Base-by-base conservation (phyloP, 2,888 invertebrate species). In the Pemphredon lugubris region DNA sequence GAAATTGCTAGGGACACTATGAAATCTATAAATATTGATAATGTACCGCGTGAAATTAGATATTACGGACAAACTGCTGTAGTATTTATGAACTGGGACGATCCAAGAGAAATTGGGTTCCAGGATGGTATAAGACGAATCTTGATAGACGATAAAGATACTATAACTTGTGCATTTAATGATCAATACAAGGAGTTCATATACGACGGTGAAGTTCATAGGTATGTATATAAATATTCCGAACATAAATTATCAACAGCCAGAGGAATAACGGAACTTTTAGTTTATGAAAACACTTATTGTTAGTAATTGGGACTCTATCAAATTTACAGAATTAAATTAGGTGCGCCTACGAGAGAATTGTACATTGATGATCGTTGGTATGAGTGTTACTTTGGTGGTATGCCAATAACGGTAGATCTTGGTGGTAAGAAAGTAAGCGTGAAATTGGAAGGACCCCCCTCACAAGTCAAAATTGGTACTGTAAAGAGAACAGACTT, bases 391-490 rank as follows among this genome's bases (percentile, higher is more conserved):
- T 96, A 95, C 89, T 99, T 99, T 88, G 97, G 96, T 30, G 97
- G 97, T 0, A 94, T 96, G 45, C 94, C 96, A 0, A 93, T 97
- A 48, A 93, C 93, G 0, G 94, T 98, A 7, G 94, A 95, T 42
- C 92, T 98, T 34, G 94, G 95, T 64, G 95, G 95, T 0, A 93
- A 94, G 70, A 92, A 94, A n/a, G 93, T 95, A 70, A 91, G 93
- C 44, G 92, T 99, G 0, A 94, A 96, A 83, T 91, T 99, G 6
- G 96, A 96, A 82, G 98, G 98, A 0, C 96, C 97, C 0, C 94
- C 97, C 2, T 99, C 99, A 0, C 96, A 96, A 90, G 98, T 99
- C 0, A 96, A 96, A 88, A 97, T 99, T 68, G 96, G 97, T 0
- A 93, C 93, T 32, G 91, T 90, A 1, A 93, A 94, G 79, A 92